A percentile compares a stretch with the other conserved stretches of the same genome.
Conservation (phyloP, 2,888 invertebrate genomes). For the Temnothorax unifasciatus region DNA sequence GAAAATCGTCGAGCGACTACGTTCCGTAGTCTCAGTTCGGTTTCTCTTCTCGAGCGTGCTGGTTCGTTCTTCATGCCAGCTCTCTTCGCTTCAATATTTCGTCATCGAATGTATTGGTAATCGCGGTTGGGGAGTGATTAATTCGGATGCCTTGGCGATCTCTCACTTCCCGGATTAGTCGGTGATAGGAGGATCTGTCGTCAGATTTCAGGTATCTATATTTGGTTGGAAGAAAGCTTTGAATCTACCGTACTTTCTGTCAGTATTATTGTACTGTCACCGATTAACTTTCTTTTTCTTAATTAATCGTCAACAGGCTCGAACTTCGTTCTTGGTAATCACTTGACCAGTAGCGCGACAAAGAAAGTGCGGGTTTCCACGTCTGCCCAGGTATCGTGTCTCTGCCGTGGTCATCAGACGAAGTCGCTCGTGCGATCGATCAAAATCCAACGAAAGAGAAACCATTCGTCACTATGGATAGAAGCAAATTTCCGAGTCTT, state of each 20-base stretch:
- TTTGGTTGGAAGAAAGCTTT: not conserved
- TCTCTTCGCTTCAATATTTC: not conserved
- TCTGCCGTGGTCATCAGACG: not conserved
- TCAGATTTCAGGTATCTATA: slow-evolving; percentile 19
- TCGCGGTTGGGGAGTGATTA: not conserved
- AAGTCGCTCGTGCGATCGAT: slow-evolving; percentile 31
- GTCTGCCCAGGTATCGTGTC: not conserved
- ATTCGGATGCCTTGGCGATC: not conserved
- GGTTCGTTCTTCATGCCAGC: slow-evolving; percentile 34
- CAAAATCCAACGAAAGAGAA: slow-evolving; percentile 10
- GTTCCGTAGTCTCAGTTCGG: slow-evolving; percentile 62
- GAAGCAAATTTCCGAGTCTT: not conserved
- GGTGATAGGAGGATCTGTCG: not conserved
- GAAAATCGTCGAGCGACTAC: slow-evolving; percentile 55
- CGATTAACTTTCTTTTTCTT: slow-evolving; percentile 8
- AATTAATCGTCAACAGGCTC: slow-evolving; percentile 26
- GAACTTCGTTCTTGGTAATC: not conserved
- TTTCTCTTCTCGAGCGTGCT: slow-evolving; percentile 59
- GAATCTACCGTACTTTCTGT: not conserved
- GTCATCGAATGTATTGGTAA: not conserved
- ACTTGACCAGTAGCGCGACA: not conserved
- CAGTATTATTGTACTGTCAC: not conserved
- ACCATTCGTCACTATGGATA: slow-evolving; percentile 19
- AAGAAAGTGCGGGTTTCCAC: slow-evolving; percentile 31
- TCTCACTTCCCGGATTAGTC: not conserved